Conservation (phyloP, 2,113 vertebrate genomes). For the Mastomys natalensis region DNA sequence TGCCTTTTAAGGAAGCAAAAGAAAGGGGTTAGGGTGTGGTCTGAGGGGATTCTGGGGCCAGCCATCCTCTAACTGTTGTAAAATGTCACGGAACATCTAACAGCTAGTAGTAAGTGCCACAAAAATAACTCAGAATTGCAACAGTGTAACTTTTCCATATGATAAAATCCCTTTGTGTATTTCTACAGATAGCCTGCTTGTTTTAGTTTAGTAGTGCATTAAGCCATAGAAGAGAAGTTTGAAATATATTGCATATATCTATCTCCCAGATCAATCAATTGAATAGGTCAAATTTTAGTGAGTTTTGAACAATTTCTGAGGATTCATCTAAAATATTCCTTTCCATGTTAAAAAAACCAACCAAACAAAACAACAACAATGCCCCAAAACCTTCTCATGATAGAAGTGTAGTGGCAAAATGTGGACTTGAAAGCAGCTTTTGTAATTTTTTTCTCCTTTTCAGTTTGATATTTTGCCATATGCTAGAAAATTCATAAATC, state of each 20-base stretch:
- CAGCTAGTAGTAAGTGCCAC: neutral
- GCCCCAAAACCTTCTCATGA: neutral
- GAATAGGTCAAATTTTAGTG: neutral
- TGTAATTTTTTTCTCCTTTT: neutral
- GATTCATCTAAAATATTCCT: neutral
- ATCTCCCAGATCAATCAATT: neutral
- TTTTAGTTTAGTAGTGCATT: constrained; percentile 3
- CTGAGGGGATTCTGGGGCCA: neutral
- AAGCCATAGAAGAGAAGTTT: neutral
- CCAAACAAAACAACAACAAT: neutral
- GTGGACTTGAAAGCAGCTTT: neutral
- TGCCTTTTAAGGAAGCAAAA: neutral
- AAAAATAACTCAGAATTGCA: neutral
- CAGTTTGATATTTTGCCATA: neutral
- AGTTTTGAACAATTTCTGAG: neutral
- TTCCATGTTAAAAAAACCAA: neutral
- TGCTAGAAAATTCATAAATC: neutral
- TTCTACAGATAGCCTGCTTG: neutral
- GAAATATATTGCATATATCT: neutral
- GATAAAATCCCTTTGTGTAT: neutral
- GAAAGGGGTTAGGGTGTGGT: neutral
- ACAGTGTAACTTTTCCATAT: neutral
- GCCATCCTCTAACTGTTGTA: neutral
- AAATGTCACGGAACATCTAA: neutral
- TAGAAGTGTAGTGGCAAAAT: neutral